Conservation (phyloP, 1,140 invertebrate genomes). For the Tachypleus tridentatus region DNA sequence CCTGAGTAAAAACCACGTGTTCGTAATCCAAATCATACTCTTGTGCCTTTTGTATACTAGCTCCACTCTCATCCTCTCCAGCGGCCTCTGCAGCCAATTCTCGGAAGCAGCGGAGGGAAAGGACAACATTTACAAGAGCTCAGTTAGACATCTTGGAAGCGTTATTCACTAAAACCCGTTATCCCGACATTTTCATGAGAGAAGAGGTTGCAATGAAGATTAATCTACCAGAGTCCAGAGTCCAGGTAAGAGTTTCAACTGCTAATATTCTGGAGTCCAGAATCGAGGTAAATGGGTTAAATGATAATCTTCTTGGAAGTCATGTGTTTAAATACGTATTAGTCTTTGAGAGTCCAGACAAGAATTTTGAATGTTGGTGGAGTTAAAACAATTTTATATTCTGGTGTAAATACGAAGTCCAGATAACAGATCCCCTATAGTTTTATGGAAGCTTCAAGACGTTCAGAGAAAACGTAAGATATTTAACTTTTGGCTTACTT, state of each 20-base stretch:
- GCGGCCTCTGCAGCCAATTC: background rate
- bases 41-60: background rate
- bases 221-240: conserved; percentile 90
- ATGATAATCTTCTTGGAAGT: too few relatives aligned
- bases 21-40: too few relatives aligned
- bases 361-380: too few relatives aligned
- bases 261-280: background rate
- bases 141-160: conserved; percentile 90
- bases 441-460: too few relatives aligned
- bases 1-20: too few relatives aligned
- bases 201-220: conserved; percentile 97
- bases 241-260: conserved; percentile 64
- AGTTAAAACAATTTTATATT: too few relatives aligned
- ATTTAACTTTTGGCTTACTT: too few relatives aligned
- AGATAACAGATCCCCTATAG: too few relatives aligned
- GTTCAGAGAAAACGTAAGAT: too few relatives aligned
- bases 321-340: too few relatives aligned
- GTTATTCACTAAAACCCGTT: conserved; percentile 88
- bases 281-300: background rate
- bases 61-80: background rate
- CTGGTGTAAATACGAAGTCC: too few relatives aligned
- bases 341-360: too few relatives aligned
- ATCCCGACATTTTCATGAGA: conserved; percentile 96
- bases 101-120: conserved; percentile 87
- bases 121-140: conserved; percentile 93